These are phyloP conservation scores for Zeuzera pyrina DNA, from an alignment of 2,888 invertebrate genomes.

Conservation along the genomic window DNA sequence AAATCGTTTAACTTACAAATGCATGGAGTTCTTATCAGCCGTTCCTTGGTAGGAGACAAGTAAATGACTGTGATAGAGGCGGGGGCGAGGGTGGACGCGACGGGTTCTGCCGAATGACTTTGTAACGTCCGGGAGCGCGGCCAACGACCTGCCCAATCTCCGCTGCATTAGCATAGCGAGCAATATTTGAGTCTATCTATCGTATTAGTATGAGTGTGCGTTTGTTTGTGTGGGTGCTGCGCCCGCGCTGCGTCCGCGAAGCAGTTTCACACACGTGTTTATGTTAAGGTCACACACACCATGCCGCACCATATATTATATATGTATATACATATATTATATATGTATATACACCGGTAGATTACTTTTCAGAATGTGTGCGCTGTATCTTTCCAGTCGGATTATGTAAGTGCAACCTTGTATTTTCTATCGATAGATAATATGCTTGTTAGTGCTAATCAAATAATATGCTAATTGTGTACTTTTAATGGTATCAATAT, in stretches of 20 bases:
- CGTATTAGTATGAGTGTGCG: conserved; percentile 11
- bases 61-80: conserved; percentile 35
- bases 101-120: conserved; percentile 38
- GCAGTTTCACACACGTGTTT: conserved; percentile 10
- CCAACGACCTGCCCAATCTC: conserved; percentile 74
- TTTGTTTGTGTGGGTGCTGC: conserved; percentile 19
- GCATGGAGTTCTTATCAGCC: too few species aligned
- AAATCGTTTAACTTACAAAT: too few species aligned
- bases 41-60: too few species aligned
- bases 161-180: conserved; percentile 72
- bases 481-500: too few species aligned
- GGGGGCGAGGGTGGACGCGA: conserved; percentile 54
- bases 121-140: conserved; percentile 67
- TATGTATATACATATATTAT: conserved; percentile 10
- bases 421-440: conserved; percentile 6
- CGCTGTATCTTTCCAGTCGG: conserved; percentile 14
- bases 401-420: conserved; percentile 15
- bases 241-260: conserved; percentile 25
- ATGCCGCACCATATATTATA: conserved; percentile 9
- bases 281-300: conserved; percentile 16
- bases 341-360: too few species aligned
- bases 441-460: conserved; percentile 5
- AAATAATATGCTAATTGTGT: background rate
- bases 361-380: conserved; percentile 23
- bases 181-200: conserved; percentile 58